Conservation (phyloP, 1,140 invertebrate genomes). For the Cyclargus thomasi region DNA sequence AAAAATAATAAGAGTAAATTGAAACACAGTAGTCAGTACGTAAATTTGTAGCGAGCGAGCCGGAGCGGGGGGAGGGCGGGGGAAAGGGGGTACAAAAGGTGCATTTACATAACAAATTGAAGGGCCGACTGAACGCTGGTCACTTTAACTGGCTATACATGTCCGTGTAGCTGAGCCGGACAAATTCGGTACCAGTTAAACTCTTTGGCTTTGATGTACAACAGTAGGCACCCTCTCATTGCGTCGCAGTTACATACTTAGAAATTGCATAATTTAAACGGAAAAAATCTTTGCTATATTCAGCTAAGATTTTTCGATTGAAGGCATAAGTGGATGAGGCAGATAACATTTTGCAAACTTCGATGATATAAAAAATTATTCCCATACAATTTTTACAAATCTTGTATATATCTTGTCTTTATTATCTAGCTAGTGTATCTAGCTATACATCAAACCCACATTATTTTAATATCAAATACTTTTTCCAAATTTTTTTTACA, state of each 20-base stretch:
- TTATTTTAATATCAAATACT: too few species aligned
- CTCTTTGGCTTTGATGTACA: neutral
- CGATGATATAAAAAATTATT: too few species aligned
- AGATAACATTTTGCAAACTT: too few species aligned
- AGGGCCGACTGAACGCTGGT: conserved; percentile 32
- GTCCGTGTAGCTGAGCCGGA: neutral
- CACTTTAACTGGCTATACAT: conserved; percentile 6
- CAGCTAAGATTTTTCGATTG: neutral
- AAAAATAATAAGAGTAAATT: neutral
- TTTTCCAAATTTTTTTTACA: too few species aligned
- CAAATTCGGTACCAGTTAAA: neutral
- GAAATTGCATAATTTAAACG: neutral
- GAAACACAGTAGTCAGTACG: neutral
- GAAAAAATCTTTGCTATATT: neutral
- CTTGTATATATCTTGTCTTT: too few species aligned
- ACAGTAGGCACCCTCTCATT: neutral
- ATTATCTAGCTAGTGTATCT: too few species aligned
- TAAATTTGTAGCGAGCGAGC: neutral
- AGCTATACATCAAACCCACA: too few species aligned
- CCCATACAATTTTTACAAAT: too few species aligned
- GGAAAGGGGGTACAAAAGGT: conserved; percentile 44
- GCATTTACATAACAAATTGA: conserved; percentile 63
- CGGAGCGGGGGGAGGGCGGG: conserved; percentile 27
- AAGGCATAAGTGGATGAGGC: too few species aligned
- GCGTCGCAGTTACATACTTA: neutral